Base-by-base conservation (phyloP, 2,797 vertebrate species). In the Allobates femoralis region DNA sequence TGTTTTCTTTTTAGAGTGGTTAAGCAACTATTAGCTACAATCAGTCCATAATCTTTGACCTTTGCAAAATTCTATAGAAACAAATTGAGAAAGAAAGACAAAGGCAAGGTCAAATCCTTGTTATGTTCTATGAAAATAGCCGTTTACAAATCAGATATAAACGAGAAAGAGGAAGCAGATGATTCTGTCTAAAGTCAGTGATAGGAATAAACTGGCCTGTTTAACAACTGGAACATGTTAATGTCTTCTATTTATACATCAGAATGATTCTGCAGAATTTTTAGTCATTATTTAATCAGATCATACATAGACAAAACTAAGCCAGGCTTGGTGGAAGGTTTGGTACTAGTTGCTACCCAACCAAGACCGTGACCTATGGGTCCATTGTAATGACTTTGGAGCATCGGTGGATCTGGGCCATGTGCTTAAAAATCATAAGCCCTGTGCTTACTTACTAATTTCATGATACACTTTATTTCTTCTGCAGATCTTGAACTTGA, bases 1-100 rank as follows among this genome's bases (percentile, higher is more conserved):
- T 46, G 41, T 46, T 10, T 46, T 46, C 41, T 46, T 46, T 46
- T 46, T 46, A 46, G 5, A 46, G 41, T 46, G 41, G 41, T 6
- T 46, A 7, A 46, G 4, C 1, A 60, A 0, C 21, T 60, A 8
- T 60, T 6, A n/a, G 23, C 37, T 23, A 41, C 34, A n/a, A 71
- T 71, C 32, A 11, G 5, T 32, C 19, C 19, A 1, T 32, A 71
- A 34, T 14, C 37, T 41, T 23, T 46, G 21, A 37, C 11, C 30
- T 50, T 0, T 50, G 71, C 23, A 50, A 74, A 50, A 50, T 74
- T 74, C 41, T 15, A 26, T n/a, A 50, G 41, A 50, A 74, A 21
- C 21, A 74, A n/a, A 74, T 50, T 50, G 21, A 74, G 71, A 23
- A 50, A 74, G 41, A 50, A 74, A 46, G 28, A 66, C 62, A 66